Evolutionary conservation across 2,797 vertebrate genomes (phyloP).

Genomic region (Malurus leucopterus): DNA sequence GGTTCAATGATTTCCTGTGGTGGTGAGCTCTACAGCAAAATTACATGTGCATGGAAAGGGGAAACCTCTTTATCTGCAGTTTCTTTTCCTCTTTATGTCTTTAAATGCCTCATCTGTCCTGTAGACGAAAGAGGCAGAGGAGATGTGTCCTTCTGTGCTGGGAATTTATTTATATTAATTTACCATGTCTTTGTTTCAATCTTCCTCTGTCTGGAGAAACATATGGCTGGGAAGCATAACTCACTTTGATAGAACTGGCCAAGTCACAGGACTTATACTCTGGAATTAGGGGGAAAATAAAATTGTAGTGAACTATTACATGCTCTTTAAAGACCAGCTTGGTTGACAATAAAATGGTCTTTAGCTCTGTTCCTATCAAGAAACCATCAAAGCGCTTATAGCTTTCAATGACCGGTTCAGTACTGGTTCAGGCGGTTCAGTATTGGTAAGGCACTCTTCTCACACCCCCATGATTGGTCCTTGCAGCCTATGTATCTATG

Average conservation of each 20-base stretch:
- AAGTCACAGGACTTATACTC: not conserved
- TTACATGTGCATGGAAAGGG: not conserved
- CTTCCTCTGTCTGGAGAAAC: not conserved
- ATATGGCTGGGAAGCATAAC: not conserved
- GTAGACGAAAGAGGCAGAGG: not conserved
- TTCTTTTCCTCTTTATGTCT: not conserved
- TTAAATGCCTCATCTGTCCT: not conserved
- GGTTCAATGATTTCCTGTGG: not conserved
- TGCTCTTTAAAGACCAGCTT: not conserved
- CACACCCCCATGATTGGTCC: not conserved
- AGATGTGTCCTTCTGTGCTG: not conserved
- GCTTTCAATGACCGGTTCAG: not conserved
- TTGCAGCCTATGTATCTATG: not conserved
- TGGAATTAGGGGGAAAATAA: not conserved
- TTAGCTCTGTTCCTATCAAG: not conserved
- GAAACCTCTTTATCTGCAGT: not conserved
- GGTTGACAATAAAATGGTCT: not conserved
- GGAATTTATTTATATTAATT: not conserved
- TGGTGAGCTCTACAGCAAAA: not conserved
- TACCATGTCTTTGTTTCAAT: not conserved
- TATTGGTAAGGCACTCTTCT: not conserved
- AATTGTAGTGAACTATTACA: not conserved
- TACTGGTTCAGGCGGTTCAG: not conserved
- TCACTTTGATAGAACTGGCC: not conserved
- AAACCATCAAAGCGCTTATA: not conserved